phyloP scores from a whole-genome alignment of 2,797 vertebrate species.

The Ataeniobius toweri region DNA sequence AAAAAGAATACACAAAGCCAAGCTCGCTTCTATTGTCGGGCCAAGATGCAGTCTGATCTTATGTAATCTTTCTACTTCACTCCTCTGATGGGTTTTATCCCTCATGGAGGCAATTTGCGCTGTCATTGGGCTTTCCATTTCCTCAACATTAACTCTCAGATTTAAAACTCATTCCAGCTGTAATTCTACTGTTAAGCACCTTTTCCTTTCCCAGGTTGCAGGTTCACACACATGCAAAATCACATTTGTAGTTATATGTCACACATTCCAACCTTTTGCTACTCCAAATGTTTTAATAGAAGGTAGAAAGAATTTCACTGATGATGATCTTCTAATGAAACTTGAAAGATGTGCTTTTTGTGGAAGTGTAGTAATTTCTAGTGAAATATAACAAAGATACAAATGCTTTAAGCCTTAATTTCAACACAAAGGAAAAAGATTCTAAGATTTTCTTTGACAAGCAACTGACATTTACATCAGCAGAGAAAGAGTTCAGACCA shows the following conservation, averaged over 20 bases:
- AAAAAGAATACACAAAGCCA: slow-evolving; percentile 35
- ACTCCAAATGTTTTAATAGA: slow-evolving; percentile 75
- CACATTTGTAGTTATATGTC: slow-evolving; percentile 65
- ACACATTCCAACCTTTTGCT: slow-evolving; percentile 58
- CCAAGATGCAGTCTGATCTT: slow-evolving; percentile 55
- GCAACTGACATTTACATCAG: slow-evolving; percentile 32
- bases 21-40: slow-evolving; percentile 43
- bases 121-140: slow-evolving; percentile 75
- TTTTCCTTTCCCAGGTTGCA: slow-evolving; percentile 67
- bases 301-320: slow-evolving; percentile 48
- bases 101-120: slow-evolving; percentile 74
- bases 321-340: slow-evolving; percentile 52
- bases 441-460: slow-evolving; percentile 25
- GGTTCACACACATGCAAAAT: slow-evolving; percentile 63
- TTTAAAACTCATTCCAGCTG: slow-evolving; percentile 81
- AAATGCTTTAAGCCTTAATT: not conserved
- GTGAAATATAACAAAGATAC: slow-evolving; percentile 32
- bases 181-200: slow-evolving; percentile 82
- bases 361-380: slow-evolving; percentile 7
- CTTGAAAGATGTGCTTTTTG: slow-evolving; percentile 41
- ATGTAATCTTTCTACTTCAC: slow-evolving; percentile 62
- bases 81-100: slow-evolving; percentile 67
- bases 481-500: slow-evolving; percentile 53
- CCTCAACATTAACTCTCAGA: slow-evolving; percentile 80
- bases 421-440: slow-evolving; percentile 15